A percentile compares a stretch with the other conserved stretches of the same genome.
Evolutionary conservation across 1,140 invertebrate species (phyloP).

Genomic region (Euwallacea fornicatus): DNA sequence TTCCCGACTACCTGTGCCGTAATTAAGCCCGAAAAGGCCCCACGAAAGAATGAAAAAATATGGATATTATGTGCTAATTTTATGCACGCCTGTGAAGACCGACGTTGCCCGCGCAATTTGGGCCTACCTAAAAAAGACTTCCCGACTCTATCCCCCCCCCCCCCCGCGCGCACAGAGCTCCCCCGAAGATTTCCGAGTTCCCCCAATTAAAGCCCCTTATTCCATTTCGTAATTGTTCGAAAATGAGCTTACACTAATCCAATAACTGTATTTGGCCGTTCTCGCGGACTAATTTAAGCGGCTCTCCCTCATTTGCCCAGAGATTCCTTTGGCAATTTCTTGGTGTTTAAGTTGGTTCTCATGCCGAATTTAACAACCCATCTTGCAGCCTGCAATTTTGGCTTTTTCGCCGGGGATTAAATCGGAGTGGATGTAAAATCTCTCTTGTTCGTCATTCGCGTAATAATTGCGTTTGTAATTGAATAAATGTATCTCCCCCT

Average conservation of each 20-base stretch:
- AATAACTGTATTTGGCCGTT: conserved; percentile 31
- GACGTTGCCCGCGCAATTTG: not conserved
- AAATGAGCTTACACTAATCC: conserved; percentile 34
- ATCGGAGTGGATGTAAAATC: too few species aligned
- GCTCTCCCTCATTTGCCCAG: conserved; percentile 19
- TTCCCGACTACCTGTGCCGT: conserved; percentile 25
- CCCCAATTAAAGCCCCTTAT: conserved; percentile 25
- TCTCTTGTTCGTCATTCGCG: too few species aligned
- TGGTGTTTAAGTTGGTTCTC: conserved; percentile 18
- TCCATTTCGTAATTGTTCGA: conserved; percentile 32
- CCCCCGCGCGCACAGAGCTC: too few species aligned
- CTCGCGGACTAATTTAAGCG: conserved; percentile 30
- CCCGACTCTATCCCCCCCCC: too few species aligned
- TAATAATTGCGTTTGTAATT: too few species aligned
- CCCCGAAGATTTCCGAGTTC: not conserved
- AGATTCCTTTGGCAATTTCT: conserved; percentile 21
- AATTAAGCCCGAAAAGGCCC: conserved; percentile 25
- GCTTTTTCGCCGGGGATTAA: too few species aligned
- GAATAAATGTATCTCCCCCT: too few species aligned
- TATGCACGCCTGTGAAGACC: conserved; percentile 13
- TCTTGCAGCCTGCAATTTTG: too few species aligned
- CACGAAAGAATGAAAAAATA: conserved; percentile 27
- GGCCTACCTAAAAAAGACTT: too few species aligned
- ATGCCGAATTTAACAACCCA: conserved; percentile 19
- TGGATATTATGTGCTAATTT: conserved; percentile 32